Conservation (phyloP, 2,113 vertebrate genomes). For the Illadopsis cleaveri region DNA sequence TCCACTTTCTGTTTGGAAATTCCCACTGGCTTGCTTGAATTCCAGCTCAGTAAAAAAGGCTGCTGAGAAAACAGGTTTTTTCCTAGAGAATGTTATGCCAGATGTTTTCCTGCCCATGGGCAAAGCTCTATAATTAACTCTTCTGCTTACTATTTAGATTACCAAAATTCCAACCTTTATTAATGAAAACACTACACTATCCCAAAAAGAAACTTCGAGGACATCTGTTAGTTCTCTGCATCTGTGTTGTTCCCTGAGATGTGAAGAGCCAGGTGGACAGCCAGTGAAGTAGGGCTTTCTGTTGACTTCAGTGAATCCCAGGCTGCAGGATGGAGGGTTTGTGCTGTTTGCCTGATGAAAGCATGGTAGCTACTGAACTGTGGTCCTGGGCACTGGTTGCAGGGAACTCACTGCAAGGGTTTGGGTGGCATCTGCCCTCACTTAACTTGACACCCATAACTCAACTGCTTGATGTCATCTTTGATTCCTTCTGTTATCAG, state of each 20-base stretch:
- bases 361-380: background rate
- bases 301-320: background rate
- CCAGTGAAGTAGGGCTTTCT: background rate
- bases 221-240: background rate
- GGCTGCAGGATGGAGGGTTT: background rate
- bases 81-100: background rate
- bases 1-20: background rate
- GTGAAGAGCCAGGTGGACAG: background rate
- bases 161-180: background rate
- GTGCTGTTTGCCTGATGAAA: background rate
- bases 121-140: slow-evolving; percentile 13
- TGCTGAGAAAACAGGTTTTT: slow-evolving; percentile 17
- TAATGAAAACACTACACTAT: background rate
- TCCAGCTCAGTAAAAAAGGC: background rate
- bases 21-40: background rate
- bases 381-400: background rate
- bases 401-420: background rate
- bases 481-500: background rate
- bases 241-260: background rate
- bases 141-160: background rate
- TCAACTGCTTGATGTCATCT: background rate
- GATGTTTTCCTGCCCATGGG: slow-evolving; percentile 15
- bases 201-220: background rate
- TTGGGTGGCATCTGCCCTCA: background rate
- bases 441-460: rapidly evolving